Base-by-base conservation (phyloP, 30 jellyfish, hydroid and myxozoan species). In the Phacellophora camtschatica region DNA sequence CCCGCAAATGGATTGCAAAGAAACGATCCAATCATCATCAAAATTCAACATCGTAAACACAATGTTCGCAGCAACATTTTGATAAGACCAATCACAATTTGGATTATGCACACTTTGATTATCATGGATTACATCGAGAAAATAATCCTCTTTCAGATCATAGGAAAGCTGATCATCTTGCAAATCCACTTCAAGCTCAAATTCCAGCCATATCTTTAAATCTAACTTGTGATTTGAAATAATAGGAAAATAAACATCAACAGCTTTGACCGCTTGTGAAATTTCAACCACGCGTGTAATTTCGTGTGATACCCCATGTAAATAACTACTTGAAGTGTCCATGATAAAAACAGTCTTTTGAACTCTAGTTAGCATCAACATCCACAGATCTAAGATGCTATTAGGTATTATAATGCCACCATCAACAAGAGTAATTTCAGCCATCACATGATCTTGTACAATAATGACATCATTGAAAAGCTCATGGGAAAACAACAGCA, bases 61-160 rank as follows among this genome's bases (percentile, higher is more conserved):
- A 4, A 80, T 64, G 30, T 71, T 41, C 4, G 69, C 35, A 16
- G 91, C 84, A 5, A 80, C 66, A 36, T 24, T 34, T 41, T 36
- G 6, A 31, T 34, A 31, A 0, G 59, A 7, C 83, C 83, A 80
- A 24, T 31, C 48, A 27, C 36, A 57, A 19, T n/a, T 23, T 1
- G 13, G 7, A 0, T 15, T 22, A 3, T 7, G 68, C 3, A 19
- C 25, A 13, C 42, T 35, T 54, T 24, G 25, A 10, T 64, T 16
- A 36, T 39, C 16, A 48, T 65, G 41, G 55, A 64, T 80, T 3
- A 80, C 43, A 13, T 71, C 7, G 11, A 27, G 50, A 37, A 27
- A 80, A 25, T 63, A 80, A 9, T 66, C 82, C 46, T 50, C 63
- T 30, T 80, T 80, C 57, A 62, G 55, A 48, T 11, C 65, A 13